A percentile compares a stretch with the other conserved stretches of the same genome.
phyloP scores from a whole-genome alignment of 2,797 vertebrate genomes.

The Dipus sagitta region DNA sequence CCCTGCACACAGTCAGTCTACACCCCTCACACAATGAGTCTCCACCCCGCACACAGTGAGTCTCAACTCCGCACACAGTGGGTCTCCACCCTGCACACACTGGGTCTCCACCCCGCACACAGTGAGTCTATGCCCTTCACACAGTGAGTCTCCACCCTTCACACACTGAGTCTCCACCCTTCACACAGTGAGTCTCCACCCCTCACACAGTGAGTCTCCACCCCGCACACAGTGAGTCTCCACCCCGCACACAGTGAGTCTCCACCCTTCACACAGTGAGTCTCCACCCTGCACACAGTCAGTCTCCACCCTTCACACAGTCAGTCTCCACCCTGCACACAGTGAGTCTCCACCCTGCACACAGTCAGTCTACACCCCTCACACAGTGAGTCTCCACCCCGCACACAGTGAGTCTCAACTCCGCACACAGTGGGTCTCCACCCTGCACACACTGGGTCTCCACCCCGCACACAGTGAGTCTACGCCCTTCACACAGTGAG shows the following conservation, averaged over 20 bases:
- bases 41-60: not conserved
- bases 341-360: not conserved
- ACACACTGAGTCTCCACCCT: too few species aligned
- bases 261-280: accelerated
- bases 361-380: accelerated
- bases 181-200: not conserved
- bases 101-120: too few species aligned
- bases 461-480: not conserved
- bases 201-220: not conserved
- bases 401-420: accelerated
- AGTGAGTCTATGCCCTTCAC: accelerated
- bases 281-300: too few species aligned
- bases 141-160: too few species aligned
- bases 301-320: too few species aligned
- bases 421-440: too few species aligned
- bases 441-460: not conserved
- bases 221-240: too few species aligned
- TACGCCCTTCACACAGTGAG: too few species aligned
- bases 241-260: not conserved
- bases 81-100: too few species aligned
- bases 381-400: not conserved
- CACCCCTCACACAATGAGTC: too few species aligned
- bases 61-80: not conserved
- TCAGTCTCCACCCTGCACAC: not conserved
- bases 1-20: accelerated